phyloP scores from a whole-genome alignment of 2,113 vertebrate species.

The Elaphurus davidianus region DNA sequence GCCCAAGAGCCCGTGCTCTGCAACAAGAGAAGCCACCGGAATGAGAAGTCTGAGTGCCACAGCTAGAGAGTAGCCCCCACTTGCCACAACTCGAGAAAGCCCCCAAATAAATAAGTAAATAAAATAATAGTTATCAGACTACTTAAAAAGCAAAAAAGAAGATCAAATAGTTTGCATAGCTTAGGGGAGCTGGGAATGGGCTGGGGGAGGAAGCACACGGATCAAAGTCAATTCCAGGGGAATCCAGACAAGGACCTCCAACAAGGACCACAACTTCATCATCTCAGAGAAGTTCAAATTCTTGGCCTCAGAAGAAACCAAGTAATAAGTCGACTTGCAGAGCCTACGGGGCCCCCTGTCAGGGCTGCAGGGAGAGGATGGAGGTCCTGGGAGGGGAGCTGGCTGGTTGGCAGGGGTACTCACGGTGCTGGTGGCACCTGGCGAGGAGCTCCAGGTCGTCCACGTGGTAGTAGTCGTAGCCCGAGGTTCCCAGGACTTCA shows the following conservation, averaged over 20 bases:
- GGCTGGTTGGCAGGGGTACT: conserved; percentile 69
- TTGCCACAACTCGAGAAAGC: not conserved
- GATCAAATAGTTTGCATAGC: not conserved
- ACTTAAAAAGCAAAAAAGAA: not conserved
- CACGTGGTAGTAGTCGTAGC: conserved; percentile 89
- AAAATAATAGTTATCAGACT: not conserved
- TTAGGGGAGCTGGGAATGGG: not conserved
- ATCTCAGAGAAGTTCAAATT: not conserved
- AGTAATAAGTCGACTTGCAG: fast-evolving
- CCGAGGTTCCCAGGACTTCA: conserved; percentile 89
- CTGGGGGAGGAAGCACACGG: not conserved
- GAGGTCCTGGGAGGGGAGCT: not conserved
- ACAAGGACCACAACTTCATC: not conserved
- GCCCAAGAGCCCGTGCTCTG: not conserved
- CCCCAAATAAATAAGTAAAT: not conserved
- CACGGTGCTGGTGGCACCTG: conserved; percentile 87
- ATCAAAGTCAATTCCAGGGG: not conserved
- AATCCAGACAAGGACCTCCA: not conserved
- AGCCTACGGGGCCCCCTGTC: too few species aligned
- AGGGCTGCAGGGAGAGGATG: fast-evolving
- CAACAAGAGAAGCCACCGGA: not conserved
- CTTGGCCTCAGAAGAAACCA: not conserved
- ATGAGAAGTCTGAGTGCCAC: not conserved
- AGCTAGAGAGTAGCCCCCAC: not conserved
- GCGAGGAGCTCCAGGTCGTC: conserved; percentile 88